Conservation (phyloP, 2,113 vertebrate genomes). For the Podarcis muralis region DNA sequence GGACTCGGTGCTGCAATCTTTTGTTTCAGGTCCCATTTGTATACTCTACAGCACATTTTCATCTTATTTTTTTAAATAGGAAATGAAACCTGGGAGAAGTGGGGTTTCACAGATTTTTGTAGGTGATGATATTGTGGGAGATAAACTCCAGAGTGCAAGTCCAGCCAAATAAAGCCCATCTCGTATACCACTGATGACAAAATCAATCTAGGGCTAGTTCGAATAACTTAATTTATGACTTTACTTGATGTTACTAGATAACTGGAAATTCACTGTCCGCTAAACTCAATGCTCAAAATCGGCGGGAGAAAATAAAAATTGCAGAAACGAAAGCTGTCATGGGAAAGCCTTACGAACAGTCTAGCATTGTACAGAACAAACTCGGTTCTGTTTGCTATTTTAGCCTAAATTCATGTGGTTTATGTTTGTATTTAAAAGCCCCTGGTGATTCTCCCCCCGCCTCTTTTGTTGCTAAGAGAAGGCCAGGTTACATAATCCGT, state of each 20-base stretch:
- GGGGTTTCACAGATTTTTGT: not conserved
- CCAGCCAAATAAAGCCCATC: not conserved
- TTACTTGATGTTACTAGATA: conserved; percentile 34
- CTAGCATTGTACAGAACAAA: conserved; percentile 1
- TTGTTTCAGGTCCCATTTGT: too few relatives aligned
- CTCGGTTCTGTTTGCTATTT: conserved; percentile 3
- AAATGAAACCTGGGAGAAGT: not conserved
- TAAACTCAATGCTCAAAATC: conserved; percentile 15
- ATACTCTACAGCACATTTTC: accelerated
- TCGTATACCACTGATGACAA: conserved; percentile 10
- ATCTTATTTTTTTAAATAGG: conserved; percentile 13
- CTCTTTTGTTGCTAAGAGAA: conserved; percentile 10
- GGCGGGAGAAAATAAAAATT: conserved; percentile 33
- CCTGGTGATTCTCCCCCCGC: not conserved
- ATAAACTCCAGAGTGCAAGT: conserved; percentile 11
- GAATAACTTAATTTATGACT: conserved; percentile 22
- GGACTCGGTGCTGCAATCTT: too few relatives aligned
- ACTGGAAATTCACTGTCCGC: conserved; percentile 36
- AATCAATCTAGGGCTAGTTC: not conserved
- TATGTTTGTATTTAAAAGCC: not conserved
- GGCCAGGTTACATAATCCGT: not conserved
- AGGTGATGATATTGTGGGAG: not conserved
- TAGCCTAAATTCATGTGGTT: not conserved
- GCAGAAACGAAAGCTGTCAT: not conserved
- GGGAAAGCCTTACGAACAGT: not conserved